A percentile compares a stretch with the other conserved stretches of the same genome.
phyloP scores from a whole-genome alignment of 2,888 invertebrate species.

The Xanthia togata region DNA sequence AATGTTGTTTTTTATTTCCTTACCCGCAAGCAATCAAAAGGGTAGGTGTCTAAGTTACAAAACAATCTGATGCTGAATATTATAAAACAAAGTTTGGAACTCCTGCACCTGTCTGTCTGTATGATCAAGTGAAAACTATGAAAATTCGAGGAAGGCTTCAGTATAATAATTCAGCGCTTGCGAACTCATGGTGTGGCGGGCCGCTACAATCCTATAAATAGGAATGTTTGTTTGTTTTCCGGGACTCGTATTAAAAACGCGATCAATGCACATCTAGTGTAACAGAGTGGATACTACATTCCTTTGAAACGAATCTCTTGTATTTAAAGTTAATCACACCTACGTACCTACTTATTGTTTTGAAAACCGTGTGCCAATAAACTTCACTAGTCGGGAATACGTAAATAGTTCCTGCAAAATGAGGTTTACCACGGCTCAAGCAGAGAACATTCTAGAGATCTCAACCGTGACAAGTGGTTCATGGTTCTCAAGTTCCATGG shows the following conservation, averaged over 20 bases:
- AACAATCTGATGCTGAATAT: conserved; percentile 36
- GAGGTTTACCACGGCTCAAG: conserved; percentile 13
- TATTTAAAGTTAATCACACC: background rate
- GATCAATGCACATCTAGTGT: background rate
- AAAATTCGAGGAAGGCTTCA: conserved; percentile 44
- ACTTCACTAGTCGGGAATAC: conserved; percentile 21
- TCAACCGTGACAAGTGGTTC: conserved; percentile 36
- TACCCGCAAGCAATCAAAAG: background rate
- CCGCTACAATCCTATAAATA: conserved; percentile 32
- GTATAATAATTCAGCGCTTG: conserved; percentile 43
- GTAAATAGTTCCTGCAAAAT: conserved; percentile 18
- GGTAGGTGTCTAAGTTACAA: background rate
- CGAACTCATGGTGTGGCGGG: conserved; percentile 5
- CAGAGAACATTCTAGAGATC: conserved; percentile 36
- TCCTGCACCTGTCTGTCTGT: conserved; percentile 39
- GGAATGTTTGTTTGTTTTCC: conserved; percentile 28
- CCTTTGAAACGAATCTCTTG: background rate
- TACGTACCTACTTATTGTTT: background rate
- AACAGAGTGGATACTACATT: conserved; percentile 5
- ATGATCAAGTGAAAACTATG: conserved; percentile 51
- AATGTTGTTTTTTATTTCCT: conserved; percentile 41
- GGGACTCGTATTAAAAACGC: conserved; percentile 6
- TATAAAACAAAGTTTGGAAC: conserved; percentile 47
- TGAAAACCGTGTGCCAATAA: conserved; percentile 10
- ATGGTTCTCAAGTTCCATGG: conserved; percentile 35